Evolutionary conservation across 2,797 vertebrate genomes (phyloP).

Genomic region (Triplophysa yarkandensis): DNA sequence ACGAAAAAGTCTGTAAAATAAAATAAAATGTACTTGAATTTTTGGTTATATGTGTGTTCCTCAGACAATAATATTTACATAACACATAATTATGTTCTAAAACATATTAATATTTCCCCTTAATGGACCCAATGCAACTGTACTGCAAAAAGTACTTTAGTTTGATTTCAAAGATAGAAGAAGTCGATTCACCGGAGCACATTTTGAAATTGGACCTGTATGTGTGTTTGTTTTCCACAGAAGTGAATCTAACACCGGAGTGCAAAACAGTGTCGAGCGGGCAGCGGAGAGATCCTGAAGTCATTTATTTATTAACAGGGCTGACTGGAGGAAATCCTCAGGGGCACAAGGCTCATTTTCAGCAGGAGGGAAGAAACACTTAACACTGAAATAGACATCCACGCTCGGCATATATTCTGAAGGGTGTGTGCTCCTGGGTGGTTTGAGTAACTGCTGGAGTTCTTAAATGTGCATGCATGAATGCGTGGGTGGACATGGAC

Average conservation of each 20-base stretch:
- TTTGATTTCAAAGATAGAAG: slow-evolving; percentile 9
- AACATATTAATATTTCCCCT: neutral
- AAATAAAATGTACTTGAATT: too few relatives aligned
- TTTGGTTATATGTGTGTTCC: too few relatives aligned
- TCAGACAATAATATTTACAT: neutral
- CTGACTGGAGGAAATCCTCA: slow-evolving; percentile 47
- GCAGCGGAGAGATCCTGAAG: slow-evolving; percentile 48
- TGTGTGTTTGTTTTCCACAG: slow-evolving; percentile 21
- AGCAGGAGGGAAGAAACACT: slow-evolving; percentile 48
- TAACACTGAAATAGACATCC: slow-evolving; percentile 50
- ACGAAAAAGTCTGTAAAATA: too few relatives aligned
- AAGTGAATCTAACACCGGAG: slow-evolving; percentile 30
- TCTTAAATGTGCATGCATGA: slow-evolving; percentile 5
- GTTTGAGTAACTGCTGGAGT: slow-evolving; percentile 21
- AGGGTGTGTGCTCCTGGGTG: slow-evolving; percentile 32
- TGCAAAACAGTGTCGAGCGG: slow-evolving; percentile 48
- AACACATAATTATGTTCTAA: neutral
- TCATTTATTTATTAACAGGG: slow-evolving; percentile 57
- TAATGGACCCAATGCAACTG: neutral
- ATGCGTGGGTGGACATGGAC: neutral
- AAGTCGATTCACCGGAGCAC: neutral
- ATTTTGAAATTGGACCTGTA: slow-evolving; percentile 26
- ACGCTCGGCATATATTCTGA: slow-evolving; percentile 26
- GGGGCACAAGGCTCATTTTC: slow-evolving; percentile 55
- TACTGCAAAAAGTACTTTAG: neutral